Evolutionary conservation across 2,113 vertebrate species (phyloP), one percentile per base, ranked within the genome.

Genomic region (Regulus satrapa): DNA sequence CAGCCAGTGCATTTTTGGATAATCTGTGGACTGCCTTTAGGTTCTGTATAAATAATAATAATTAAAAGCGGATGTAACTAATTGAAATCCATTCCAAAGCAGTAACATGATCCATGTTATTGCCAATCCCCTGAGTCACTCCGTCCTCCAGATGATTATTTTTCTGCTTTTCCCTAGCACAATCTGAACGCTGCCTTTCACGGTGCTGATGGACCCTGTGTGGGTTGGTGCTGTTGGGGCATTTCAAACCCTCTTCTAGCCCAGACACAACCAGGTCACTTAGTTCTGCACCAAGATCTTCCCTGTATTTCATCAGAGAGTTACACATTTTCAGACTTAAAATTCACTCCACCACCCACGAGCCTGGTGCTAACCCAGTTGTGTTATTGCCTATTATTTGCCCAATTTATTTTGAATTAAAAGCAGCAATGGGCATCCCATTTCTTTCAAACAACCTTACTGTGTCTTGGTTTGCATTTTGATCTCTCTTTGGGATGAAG

Each of bases 21-120:
- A 88, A 88, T 92, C 92, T 41, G 31, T 17, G 49, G 76, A 49
- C 58, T 73, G 95, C 82, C 75, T 94, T 89, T 83, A 92, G n/a
- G 45, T 93, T 94, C 85, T 90, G 72, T 66, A 62, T 62, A 92
- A 95, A 94, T 79, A 89, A 78, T 38, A 94, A 75, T 61, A 88
- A 95, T 85, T 88, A 82, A 88, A 90, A 94, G 88, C 1, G 92
- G 92, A 92, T 92, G 85, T 38, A 93, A 88, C 85, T 96, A 88
- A 92, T 90, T 93, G 92, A 58, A 93, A 80, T 51, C 75, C 63
- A 66, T 56, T 90, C 85, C 90, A 69, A 1, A 3, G 85, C 85
- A 83, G 92, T 58, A 95, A 94, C 63, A 41, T 8, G 67, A 96
- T 92, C 85, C 85, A 62, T 83, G 67, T 89, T 41, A 64, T 66